These are phyloP conservation scores for Rhagium mordax DNA, from an alignment of 2,888 invertebrate species.

Conservation along the genomic window DNA sequence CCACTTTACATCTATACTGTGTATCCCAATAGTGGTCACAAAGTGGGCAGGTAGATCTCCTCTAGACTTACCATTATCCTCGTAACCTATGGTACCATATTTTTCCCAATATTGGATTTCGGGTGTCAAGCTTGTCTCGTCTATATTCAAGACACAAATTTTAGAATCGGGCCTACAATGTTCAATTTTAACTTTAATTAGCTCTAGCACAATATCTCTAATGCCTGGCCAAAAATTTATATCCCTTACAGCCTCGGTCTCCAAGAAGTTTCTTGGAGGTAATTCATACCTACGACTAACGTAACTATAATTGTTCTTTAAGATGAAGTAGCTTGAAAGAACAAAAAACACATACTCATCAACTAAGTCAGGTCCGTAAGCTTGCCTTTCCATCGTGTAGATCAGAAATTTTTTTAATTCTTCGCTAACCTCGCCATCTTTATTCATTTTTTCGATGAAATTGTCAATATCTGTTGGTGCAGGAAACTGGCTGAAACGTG, in stretches of 20 bases:
- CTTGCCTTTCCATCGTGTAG: slow-evolving; percentile 21
- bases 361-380: slow-evolving; percentile 14
- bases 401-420: slow-evolving; percentile 19
- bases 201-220: not conserved
- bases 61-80: slow-evolving; percentile 23
- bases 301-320: slow-evolving; percentile 1
- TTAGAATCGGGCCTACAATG: not conserved
- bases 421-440: not conserved
- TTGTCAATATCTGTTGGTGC: slow-evolving; percentile 13
- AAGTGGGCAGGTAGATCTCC: not conserved
- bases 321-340: slow-evolving; percentile 24
- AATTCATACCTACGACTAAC: not conserved
- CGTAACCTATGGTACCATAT: slow-evolving; percentile 6
- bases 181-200: slow-evolving; percentile 33
- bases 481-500: not conserved
- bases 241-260: not conserved
- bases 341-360: slow-evolving; percentile 21
- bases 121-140: slow-evolving; percentile 3
- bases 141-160: slow-evolving; percentile 8
- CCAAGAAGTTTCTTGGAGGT: not conserved
- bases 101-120: not conserved
- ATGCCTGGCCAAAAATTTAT: slow-evolving; percentile 14
- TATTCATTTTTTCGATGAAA: slow-evolving; percentile 1
- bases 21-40: slow-evolving; percentile 24
- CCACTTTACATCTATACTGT: slow-evolving; percentile 11